phyloP scores from a whole-genome alignment of 2,888 invertebrate genomes.

The Eupithecia inturbata region DNA sequence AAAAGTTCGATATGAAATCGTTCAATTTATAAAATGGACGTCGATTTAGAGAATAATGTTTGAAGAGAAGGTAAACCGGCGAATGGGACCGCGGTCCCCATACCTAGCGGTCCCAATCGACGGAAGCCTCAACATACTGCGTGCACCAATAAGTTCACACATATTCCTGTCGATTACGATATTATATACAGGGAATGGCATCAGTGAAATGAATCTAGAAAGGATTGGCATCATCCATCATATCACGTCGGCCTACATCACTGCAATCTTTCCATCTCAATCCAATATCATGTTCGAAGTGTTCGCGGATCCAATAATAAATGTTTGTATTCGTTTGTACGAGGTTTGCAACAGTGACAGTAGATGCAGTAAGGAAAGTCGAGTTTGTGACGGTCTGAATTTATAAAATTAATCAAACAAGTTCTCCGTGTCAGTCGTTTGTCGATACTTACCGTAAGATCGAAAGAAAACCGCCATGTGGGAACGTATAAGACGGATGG shows the following conservation, averaged over 20 bases:
- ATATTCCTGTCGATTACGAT: constrained; percentile 19
- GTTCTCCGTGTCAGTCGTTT: no score
- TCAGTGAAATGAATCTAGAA: constrained; percentile 50
- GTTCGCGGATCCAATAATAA: constrained; percentile 50
- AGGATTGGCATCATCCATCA: constrained; percentile 60
- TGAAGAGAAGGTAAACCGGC: not conserved
- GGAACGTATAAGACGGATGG: no score
- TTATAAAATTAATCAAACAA: no score
- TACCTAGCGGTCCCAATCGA: no score
- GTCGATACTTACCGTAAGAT: no score
- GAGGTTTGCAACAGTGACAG: constrained; percentile 13
- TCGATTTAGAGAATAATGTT: not conserved
- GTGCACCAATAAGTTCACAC: constrained; percentile 1
- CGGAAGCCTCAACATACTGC: no score
- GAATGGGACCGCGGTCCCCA: no score
- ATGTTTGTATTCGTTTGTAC: constrained; percentile 38
- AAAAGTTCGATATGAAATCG: not conserved
- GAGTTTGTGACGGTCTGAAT: not conserved
- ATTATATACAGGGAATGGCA: constrained; percentile 28
- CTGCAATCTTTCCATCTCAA: constrained; percentile 62
- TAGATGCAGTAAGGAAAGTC: not conserved
- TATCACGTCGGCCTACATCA: constrained; percentile 58
- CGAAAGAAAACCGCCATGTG: no score
- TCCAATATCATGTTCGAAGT: constrained; percentile 55
- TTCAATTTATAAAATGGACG: not conserved